A percentile compares a stretch with the other conserved stretches of the same genome.
phyloP scores from a whole-genome alignment of 1,140 invertebrate genomes.

The Bombus confusus region DNA sequence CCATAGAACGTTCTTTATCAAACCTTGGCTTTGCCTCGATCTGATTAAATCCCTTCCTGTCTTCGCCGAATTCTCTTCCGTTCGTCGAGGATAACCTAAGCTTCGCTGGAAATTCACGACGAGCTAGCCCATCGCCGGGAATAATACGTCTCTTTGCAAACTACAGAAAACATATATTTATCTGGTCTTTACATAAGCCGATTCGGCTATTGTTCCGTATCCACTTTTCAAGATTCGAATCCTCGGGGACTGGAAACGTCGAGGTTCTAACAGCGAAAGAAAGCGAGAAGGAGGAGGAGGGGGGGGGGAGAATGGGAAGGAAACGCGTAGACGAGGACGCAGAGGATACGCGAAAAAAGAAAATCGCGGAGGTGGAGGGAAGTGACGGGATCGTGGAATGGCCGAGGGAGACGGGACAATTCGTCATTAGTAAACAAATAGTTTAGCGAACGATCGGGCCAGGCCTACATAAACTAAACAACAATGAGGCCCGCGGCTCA shows the following conservation, averaged over 20 bases:
- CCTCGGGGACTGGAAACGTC: slow-evolving; percentile 6
- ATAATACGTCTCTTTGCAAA: slow-evolving; percentile 11
- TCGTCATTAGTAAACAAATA: slow-evolving; percentile 79
- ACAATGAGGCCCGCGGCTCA: slow-evolving; percentile 63
- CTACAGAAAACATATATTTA: slow-evolving; percentile 35
- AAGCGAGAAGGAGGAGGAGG: slow-evolving; percentile 17
- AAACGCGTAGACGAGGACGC: slow-evolving; percentile 29
- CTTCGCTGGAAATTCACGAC: slow-evolving; percentile 6
- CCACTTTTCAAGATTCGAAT: slow-evolving; percentile 42
- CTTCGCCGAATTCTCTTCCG: not conserved
- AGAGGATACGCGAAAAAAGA: slow-evolving; percentile 54
- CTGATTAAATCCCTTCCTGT: not conserved
- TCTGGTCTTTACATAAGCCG: slow-evolving; percentile 54
- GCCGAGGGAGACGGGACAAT: slow-evolving; percentile 68
- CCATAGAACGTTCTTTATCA: too few species aligned
- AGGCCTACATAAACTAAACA: slow-evolving; percentile 73
- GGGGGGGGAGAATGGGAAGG: slow-evolving; percentile 30
- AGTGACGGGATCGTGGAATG: not conserved
- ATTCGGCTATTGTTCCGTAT: slow-evolving; percentile 38
- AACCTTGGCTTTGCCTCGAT: not conserved
- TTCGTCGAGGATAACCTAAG: not conserved
- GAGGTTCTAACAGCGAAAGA: not conserved
- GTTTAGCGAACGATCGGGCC: slow-evolving; percentile 69
- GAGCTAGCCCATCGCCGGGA: not conserved
- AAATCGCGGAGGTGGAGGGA: slow-evolving; percentile 52